These are phyloP conservation scores for Columba guinea DNA, from an alignment of 2,797 vertebrate genomes.

Conservation along the genomic window DNA sequence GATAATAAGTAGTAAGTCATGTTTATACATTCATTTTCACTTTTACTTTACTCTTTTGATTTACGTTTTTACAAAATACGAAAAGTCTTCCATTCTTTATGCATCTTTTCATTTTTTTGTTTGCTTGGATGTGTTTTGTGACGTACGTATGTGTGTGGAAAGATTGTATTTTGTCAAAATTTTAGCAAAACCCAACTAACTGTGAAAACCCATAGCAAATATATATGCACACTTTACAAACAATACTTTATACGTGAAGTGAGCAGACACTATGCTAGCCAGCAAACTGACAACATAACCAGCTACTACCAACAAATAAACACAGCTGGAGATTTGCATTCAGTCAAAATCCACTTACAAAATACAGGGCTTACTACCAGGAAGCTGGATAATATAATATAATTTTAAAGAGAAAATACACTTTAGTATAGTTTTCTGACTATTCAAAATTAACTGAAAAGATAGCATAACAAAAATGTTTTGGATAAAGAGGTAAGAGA, in stretches of 20 bases:
- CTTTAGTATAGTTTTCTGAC: not conserved
- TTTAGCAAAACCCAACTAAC: not conserved
- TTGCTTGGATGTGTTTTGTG: not conserved
- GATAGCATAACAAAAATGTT: not conserved
- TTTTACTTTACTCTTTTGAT: conserved; percentile 5
- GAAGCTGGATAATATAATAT: not conserved
- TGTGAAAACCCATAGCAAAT: not conserved
- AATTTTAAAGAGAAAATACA: not conserved
- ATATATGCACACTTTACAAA: not conserved
- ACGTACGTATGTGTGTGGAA: not conserved
- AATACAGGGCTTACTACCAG: not conserved
- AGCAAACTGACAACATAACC: not conserved
- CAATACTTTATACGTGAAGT: not conserved
- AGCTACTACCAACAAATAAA: conserved; percentile 17
- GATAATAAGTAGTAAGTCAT: not conserved
- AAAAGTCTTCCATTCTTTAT: not conserved
- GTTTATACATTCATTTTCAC: not conserved
- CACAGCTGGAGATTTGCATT: conserved; percentile 31
- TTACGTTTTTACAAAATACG: not conserved
- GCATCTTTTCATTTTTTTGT: not conserved
- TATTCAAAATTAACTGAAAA: not conserved
- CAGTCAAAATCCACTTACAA: not conserved
- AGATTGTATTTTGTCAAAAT: not conserved
- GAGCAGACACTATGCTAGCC: not conserved
- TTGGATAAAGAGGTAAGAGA: not conserved